A percentile compares a stretch with the other conserved stretches of the same genome.
These are phyloP conservation scores for Proteles cristata DNA, from an alignment of 2,113 vertebrate genomes.

Conservation along the genomic window DNA sequence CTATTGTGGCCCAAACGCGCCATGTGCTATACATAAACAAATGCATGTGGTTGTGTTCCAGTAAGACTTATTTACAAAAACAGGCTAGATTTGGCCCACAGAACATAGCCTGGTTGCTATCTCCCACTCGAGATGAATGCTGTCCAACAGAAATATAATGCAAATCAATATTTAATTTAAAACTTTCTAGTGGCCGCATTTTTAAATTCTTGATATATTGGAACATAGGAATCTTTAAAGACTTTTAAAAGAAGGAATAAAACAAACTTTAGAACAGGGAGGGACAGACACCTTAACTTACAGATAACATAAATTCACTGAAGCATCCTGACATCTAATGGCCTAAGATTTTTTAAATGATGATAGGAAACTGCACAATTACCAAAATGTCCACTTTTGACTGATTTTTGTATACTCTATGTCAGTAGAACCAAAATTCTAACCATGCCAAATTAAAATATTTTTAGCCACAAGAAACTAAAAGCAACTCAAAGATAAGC, in stretches of 20 bases:
- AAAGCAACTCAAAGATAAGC: neutral
- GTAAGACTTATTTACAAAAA: neutral
- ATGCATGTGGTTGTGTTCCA: neutral
- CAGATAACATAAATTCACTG: neutral
- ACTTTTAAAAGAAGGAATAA: neutral
- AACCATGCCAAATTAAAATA: conserved; percentile 2
- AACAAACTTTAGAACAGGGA: neutral
- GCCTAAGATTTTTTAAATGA: neutral
- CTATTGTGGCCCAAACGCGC: neutral
- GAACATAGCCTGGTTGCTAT: neutral
- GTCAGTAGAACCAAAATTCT: neutral
- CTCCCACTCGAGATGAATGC: neutral
- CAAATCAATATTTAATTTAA: neutral
- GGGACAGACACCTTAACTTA: neutral
- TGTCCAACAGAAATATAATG: neutral
- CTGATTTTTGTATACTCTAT: neutral
- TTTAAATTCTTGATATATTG: neutral
- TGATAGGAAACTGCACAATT: neutral
- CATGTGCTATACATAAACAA: neutral
- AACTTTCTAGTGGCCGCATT: neutral
- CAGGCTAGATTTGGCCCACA: neutral
- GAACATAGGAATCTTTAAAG: neutral
- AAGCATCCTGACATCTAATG: neutral
- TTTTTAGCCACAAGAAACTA: neutral
- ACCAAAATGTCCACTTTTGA: neutral